Base-by-base conservation (phyloP, 2,888 invertebrate species). In the Sialis lutaria region DNA sequence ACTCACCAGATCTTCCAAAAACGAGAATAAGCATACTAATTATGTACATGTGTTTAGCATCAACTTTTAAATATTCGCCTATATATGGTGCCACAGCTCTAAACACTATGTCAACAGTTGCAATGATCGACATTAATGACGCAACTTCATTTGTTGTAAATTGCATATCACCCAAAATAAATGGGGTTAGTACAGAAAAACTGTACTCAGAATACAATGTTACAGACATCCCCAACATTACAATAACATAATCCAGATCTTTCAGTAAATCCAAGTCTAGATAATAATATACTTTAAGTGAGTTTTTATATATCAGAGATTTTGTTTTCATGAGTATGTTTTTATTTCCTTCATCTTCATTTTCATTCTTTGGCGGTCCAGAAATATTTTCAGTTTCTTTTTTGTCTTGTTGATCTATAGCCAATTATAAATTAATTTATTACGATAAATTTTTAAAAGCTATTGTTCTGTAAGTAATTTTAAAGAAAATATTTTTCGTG, bases 151-250 rank as follows among this genome's bases (percentile, higher is more conserved):
- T 56, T 0, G 72, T 78, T 33, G 67, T 63, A 54, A 79, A 72
- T 13, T 69, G 59, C 64, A 76, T 73, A 53, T 82, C 82, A 41
- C 67, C 68, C 12, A 82, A 61, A 49, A 82, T 80, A 43, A 82
- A 75, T 2, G 81, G 80, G 5, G 77, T 68, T 43, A 82, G 56
- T 9, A 78, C 58, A 0, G 79, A 75, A 57, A 82, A 82, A 56
- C 79, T 82, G 0, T 77, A 69, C 58, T 82, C 82, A 0, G 78
- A 78, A 55, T 79, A 77, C 6, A 78, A 69, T 1, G 79, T 80
- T 34, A 81, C 59, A 0, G 81, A 77, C 59, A 82, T 64, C 10
- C 82, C 82, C 42, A 79, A 49, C 65, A 79, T 70, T 51, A 82
- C 75, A 54, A 75, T 81, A 1, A 80, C 70, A 56, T 79, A 82